Conservation (phyloP, 2,113 vertebrate species). For the Aythya baeri region DNA sequence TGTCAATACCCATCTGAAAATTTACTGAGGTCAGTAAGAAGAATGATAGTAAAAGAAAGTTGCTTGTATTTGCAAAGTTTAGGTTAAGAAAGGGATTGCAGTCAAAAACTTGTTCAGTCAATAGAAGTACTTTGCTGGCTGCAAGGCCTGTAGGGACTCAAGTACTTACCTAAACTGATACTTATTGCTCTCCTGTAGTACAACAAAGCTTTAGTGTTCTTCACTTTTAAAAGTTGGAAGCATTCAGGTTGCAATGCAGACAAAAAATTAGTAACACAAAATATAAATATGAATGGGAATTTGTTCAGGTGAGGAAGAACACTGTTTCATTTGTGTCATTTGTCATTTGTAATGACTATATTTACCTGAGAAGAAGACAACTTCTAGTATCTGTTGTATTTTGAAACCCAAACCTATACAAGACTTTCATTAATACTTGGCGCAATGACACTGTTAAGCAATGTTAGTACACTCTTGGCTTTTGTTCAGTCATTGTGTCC, state of each 20-base stretch:
- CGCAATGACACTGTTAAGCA: slow-evolving; percentile 31
- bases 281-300: not conserved
- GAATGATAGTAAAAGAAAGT: not conserved
- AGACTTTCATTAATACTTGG: not conserved
- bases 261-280: not conserved
- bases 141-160: not conserved
- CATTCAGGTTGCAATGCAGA: not conserved
- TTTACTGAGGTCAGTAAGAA: not conserved
- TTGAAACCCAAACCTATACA: slow-evolving; percentile 7
- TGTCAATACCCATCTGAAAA: not conserved
- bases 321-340: slow-evolving; percentile 10
- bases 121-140: not conserved
- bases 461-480: not conserved
- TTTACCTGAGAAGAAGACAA: not conserved
- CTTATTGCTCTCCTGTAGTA: not conserved
- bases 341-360: not conserved
- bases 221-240: not conserved
- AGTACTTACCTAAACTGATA: not conserved
- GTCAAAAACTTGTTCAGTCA: not conserved
- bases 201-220: not conserved
- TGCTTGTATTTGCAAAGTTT: not conserved
- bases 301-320: slow-evolving; percentile 21
- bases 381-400: slow-evolving; percentile 6
- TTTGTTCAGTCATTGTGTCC: not conserved
- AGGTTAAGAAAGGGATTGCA: not conserved